Evolutionary conservation across 2,113 vertebrate genomes (phyloP), one percentile per base, ranked within the genome.

Genomic region (Ascaphus truei): DNA sequence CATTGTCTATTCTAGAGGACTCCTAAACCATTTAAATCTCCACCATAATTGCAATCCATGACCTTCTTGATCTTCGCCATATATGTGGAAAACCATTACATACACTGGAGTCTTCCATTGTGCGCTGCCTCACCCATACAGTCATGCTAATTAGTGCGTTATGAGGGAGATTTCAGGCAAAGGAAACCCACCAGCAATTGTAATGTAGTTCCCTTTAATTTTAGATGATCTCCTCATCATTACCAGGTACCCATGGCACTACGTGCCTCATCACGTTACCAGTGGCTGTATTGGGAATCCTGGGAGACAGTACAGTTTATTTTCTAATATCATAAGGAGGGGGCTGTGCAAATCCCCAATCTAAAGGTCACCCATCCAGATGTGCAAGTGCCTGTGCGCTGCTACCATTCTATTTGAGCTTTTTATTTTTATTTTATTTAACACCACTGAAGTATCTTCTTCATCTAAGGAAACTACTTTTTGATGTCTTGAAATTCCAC

Each of bases 31-130:
- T 57, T 57, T 31, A 57, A 57, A 36, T 36, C 53, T 57, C 31
- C 53, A 57, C 30, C 53, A 57, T 57, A 61, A 71, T 71, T 71
- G 33, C 29, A 71, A 71, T 61, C 67, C 67, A 71, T 22, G 67
- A 71, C 67, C 67, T 61, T 59, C 16, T 47, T 61, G 67, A 60
- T 71, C 67, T 36, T 16, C n/a, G 7, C 33, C 47, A 33, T 48
- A 48, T 59, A 53, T 59, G 50, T 57, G 26, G 45, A 25, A 45
- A 22, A 22, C 53, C 31, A 66, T 56, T 37, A 45, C 50, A 66
- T 15, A 37, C 50, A 66, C 6, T 33, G 57, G 30, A 47, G 56
- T 10, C 10, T n/a, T 20, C 31, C 30, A 52, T 71, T 60, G 67
- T 71, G 10, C 57, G 36, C n/a, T n/a, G n/a, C 55, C 8, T 29